Evolutionary conservation across 2,888 invertebrate species (phyloP).

Genomic region (Pollenia griseotomentosa): DNA sequence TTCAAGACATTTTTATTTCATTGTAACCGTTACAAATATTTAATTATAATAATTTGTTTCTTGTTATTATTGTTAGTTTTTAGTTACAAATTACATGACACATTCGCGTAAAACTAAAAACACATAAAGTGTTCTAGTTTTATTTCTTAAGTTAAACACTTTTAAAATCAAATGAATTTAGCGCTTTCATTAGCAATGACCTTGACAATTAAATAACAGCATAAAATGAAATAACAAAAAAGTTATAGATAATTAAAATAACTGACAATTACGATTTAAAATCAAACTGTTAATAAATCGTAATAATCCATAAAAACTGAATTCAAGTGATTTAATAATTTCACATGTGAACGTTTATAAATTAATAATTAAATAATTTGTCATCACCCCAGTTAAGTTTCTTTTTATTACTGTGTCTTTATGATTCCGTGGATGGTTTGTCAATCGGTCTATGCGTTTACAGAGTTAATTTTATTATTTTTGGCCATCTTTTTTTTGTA

Average conservation of each 20-base stretch:
- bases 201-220: background rate
- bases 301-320: conserved; percentile 3
- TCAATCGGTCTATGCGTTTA: background rate
- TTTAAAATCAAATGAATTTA: background rate
- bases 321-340: background rate
- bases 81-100: conserved; percentile 1
- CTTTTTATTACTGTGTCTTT: background rate
- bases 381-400: conserved; percentile 11
- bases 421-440: background rate
- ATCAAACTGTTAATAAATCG: conserved; percentile 30
- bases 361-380: conserved; percentile 27
- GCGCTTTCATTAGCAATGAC: background rate
- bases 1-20: background rate
- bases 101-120: background rate
- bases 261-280: conserved; percentile 24
- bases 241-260: conserved; percentile 26
- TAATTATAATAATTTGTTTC: too few relatives aligned
- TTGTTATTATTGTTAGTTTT: background rate
- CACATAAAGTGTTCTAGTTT: background rate
- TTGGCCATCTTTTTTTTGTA: too few relatives aligned
- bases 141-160: background rate
- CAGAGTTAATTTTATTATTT: too few relatives aligned
- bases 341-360: conserved; percentile 8
- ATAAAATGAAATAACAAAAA: conserved; percentile 1
- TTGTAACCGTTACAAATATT: background rate